A percentile compares a stretch with the other conserved stretches of the same genome.
Evolutionary conservation across 2,888 invertebrate species (phyloP).

Genomic region (Rutpela maculata): DNA sequence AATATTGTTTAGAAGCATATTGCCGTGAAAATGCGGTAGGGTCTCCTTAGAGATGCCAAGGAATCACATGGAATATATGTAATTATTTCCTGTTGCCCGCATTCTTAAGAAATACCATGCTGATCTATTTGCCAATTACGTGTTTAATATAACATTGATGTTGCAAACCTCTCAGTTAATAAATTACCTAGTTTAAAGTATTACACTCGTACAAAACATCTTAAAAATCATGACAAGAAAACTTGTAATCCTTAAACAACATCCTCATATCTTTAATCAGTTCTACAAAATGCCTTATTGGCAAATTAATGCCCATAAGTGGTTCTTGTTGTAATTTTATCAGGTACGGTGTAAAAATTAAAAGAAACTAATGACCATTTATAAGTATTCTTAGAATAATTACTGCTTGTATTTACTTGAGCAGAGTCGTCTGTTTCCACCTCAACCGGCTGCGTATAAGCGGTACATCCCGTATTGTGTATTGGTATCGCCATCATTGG

Average conservation of each 20-base stretch:
- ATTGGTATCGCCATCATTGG: slow-evolving; percentile 11
- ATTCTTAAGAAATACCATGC: slow-evolving; percentile 42
- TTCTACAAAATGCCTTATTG: slow-evolving; percentile 28
- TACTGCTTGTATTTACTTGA: slow-evolving; percentile 17
- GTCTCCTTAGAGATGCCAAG: slow-evolving; percentile 34
- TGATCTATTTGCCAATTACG: slow-evolving; percentile 44
- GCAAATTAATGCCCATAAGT: slow-evolving; percentile 28
- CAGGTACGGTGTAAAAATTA: slow-evolving; percentile 24
- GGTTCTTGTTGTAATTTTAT: slow-evolving; percentile 22
- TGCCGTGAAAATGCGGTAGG: slow-evolving; percentile 43
- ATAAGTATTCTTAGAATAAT: slow-evolving; percentile 32
- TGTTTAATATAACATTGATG: slow-evolving; percentile 33
- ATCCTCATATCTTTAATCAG: slow-evolving; percentile 30
- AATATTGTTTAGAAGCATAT: slow-evolving; percentile 37
- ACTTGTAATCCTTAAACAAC: slow-evolving; percentile 21
- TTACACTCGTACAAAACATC: slow-evolving; percentile 8
- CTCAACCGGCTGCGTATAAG: slow-evolving; percentile 11
- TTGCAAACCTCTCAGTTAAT: slow-evolving; percentile 11
- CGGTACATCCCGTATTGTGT: neutral
- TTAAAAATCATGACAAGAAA: slow-evolving; percentile 25
- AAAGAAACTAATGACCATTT: slow-evolving; percentile 18
- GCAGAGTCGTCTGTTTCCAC: slow-evolving; percentile 11
- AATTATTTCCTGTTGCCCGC: slow-evolving; percentile 49
- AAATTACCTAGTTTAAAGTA: slow-evolving; percentile 11
- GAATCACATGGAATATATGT: slow-evolving; percentile 35